Base-by-base conservation (phyloP, 2,888 invertebrate species). In the Synanthedon formicaeformis region DNA sequence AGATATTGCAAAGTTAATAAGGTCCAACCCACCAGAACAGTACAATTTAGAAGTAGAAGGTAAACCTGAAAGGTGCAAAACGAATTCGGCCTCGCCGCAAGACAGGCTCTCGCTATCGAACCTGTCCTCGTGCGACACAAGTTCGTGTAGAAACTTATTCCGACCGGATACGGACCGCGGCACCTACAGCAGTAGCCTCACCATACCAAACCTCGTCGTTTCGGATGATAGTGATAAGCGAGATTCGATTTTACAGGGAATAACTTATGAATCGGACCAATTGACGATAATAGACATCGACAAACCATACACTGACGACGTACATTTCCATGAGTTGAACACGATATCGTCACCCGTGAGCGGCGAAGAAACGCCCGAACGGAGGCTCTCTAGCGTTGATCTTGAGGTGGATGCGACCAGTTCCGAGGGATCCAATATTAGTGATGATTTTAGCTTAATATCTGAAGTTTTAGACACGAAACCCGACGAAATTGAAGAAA, bases 391-490 rank as follows among this genome's bases (percentile, higher is more conserved):
- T 54, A 81, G 82, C 56, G 75, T 81, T 59, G 86, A 85, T 57
- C 73, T 85, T 61, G 84, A 85, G 56, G 81, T 89, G 59, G 90
- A 90, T 52, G 89, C 86, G 48, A 88, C 85, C 66, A 90, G 90
- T 67, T 90, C 89, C 54, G 92, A 92, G 70, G 89, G 92, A 59
- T 84, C 86, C 75, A 84, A 86, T 66, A 92, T 92, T 73, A 92
- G 92, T 69, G 93, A 92, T 64, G 92, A 93, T 71, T 91, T 89
- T 69, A 93, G 92, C 75, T 88, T 93, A 61, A 89, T 90, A 53
- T 92, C 92, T 2, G 93, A 93, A 70, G 90, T 92, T 41, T 86
- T 91, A 50, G 91, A 90, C 56, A 88, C 89, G 54, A 86, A 83
- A 59, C 78, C 81, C 2, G 78, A 71, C 3, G 82, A 84, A 6